Percentiles rank a stretch among this genome's conserved stretches.
phyloP scores from a whole-genome alignment of 2,113 vertebrate species.

The human region GRCh38 chr12:42981001-42981500 shows the following conservation, averaged over 20 bases:
- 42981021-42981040: not conserved
- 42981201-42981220: not conserved
- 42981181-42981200: not conserved
- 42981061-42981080: not conserved
- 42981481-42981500: not conserved
- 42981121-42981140: not conserved
- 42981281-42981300: conserved; percentile 42
- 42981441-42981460: not conserved
- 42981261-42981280: not conserved
- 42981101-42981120: not conserved
- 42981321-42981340: conserved; percentile 16
- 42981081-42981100: conserved; percentile 52
- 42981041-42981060: not conserved
- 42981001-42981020: not conserved
- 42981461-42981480: not conserved
- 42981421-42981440: not conserved
- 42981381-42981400: not conserved
- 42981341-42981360: conserved; percentile 35
- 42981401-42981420: not conserved
- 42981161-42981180: not conserved
- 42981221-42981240: not conserved
- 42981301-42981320: not conserved
- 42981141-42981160: conserved; percentile 28
- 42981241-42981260: conserved; percentile 19
- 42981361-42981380: conserved; percentile 38